Evolutionary conservation across 2,797 vertebrate genomes (phyloP).

Genomic region (Aphelocoma californica): DNA sequence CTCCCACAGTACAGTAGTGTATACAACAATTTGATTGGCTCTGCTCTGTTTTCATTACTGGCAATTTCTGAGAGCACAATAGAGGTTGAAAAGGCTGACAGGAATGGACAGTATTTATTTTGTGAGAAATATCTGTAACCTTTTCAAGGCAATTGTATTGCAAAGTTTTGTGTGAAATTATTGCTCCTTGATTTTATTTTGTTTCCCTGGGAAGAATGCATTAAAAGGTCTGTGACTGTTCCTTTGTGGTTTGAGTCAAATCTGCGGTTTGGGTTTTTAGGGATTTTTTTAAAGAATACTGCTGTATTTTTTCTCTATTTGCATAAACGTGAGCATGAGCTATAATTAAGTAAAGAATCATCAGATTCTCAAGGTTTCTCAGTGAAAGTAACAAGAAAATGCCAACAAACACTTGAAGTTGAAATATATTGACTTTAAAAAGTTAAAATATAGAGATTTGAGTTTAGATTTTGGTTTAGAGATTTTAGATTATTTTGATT

Average conservation of each 20-base stretch:
- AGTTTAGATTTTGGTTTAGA: background rate
- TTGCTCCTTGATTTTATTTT: conserved; percentile 31
- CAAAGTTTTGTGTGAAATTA: conserved; percentile 67
- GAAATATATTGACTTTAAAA: background rate
- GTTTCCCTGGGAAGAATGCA: conserved; percentile 4
- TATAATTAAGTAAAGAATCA: conserved; percentile 48
- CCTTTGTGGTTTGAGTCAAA: conserved; percentile 60
- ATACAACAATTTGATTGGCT: conserved; percentile 73
- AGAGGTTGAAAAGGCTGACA: conserved; percentile 68
- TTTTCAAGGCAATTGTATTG: conserved; percentile 71
- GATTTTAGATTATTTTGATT: background rate
- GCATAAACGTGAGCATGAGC: conserved; percentile 33
- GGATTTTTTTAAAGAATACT: conserved; percentile 37
- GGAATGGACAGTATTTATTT: conserved; percentile 72
- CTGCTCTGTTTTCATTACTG: conserved; percentile 75
- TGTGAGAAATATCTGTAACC: conserved; percentile 65
- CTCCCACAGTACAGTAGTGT: conserved; percentile 61
- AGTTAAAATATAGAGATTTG: background rate
- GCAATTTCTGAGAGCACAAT: conserved; percentile 74
- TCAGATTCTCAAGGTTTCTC: conserved; percentile 25
- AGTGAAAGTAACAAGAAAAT: conserved; percentile 37
- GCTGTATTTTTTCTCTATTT: conserved; percentile 47
- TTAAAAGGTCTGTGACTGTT: conserved; percentile 54
- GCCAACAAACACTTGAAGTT: background rate
- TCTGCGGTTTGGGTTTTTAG: background rate